A percentile compares a stretch with the other conserved stretches of the same genome.
Conservation (phyloP, 2,113 vertebrate species). For the Okapia johnstoni region DNA sequence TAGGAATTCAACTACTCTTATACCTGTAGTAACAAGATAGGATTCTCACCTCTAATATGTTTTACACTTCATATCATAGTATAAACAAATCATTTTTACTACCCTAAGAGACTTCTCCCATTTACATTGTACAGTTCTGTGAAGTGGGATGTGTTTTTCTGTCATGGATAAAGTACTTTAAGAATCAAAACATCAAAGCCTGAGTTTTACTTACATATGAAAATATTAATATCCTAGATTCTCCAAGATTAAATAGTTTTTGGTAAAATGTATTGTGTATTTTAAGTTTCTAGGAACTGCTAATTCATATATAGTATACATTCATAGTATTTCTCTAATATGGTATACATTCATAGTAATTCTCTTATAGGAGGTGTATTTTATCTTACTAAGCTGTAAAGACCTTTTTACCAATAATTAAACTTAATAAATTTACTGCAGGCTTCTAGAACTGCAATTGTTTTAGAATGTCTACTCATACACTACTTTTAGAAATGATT, state of each 20-base stretch:
- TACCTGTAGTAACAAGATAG: neutral
- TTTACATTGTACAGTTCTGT: neutral
- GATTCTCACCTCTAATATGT: neutral
- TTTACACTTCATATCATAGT: slow-evolving; percentile 1
- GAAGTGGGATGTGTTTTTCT: neutral
- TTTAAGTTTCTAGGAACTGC: slow-evolving; percentile 38
- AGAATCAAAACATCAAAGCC: neutral
- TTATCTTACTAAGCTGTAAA: slow-evolving; percentile 10
- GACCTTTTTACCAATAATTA: neutral
- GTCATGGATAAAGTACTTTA: neutral
- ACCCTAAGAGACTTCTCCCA: neutral
- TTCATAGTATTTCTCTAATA: neutral
- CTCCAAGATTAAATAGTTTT: slow-evolving; percentile 36
- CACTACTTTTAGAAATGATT: slow-evolving; percentile 71
- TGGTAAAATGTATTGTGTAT: slow-evolving; percentile 9
- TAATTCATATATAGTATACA: neutral
- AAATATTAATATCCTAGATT: slow-evolving; percentile 29
- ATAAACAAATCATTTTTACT: slow-evolving; percentile 13
- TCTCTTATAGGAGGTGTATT: neutral
- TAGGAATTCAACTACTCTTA: slow-evolving; percentile 15
- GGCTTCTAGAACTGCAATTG: neutral
- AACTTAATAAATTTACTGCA: slow-evolving; percentile 4
- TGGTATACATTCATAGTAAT: neutral
- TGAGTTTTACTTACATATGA: slow-evolving; percentile 13
- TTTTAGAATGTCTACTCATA: slow-evolving; percentile 65